Evolutionary conservation across 2,797 vertebrate genomes (phyloP), one percentile per base, ranked within the genome.

Genomic region (Spondyliosoma cantharus): DNA sequence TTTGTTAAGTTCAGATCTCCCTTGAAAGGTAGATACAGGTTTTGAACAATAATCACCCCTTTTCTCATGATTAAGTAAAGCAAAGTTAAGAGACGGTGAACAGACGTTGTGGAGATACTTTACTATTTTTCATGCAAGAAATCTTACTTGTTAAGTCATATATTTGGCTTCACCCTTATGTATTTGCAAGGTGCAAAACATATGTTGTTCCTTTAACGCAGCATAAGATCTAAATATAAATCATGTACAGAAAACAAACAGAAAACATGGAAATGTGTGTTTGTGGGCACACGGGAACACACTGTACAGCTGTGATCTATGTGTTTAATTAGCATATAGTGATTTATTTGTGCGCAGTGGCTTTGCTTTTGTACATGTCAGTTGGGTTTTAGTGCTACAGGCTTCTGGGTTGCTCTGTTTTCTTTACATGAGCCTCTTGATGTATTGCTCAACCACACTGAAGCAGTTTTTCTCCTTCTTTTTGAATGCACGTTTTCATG

Each of bases 261-360:
- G 17, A 49, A n/a, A 45, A 58, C 13, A 32, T 53, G 54, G 20
- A 20, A 42, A 19, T 27, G 20, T 27, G 3, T 50, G 67, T 24
- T 25, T 29, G 27, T 49, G 53, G 66, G 17, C 54, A 74, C 29
- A 53, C 29, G 54, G 29, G 22, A 12, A 16, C 57, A 63, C 46
- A 48, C 3, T 24, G 20, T 37, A 32, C 27, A 24, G 43, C 56
- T 71, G 37, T 74, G 73, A 64, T 57, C 37, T 7, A 68, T 62
- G 27, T 52, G 17, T 57, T n/a, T 62, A 20, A 74, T 84, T 58
- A 45, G 42, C 65, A 78, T 74, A 42, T 49, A 62, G n/a, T 70
- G 56, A 79, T 67, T 76, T 63, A 81, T 71, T 50, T 52, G 25
- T 29, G 15, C 46, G 66, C 29, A 1, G 9, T 29, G 9, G 16